A percentile compares a stretch with the other conserved stretches of the same genome.
phyloP scores from a whole-genome alignment of 2,797 vertebrate species.

The Gallinago nigripennis region DNA sequence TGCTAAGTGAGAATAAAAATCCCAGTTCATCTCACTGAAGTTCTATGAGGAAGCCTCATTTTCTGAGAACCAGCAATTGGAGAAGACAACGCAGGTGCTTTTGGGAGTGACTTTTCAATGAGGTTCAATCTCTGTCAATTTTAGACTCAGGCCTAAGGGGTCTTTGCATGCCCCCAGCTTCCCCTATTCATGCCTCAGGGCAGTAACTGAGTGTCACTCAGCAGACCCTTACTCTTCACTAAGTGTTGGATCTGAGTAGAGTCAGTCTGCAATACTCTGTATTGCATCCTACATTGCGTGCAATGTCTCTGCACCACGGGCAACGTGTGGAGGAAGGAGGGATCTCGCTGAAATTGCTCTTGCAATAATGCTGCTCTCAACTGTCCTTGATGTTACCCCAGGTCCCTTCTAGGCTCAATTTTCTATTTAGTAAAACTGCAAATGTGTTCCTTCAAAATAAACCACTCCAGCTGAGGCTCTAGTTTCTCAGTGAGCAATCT shows the following conservation, averaged over 20 bases:
- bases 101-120: neutral
- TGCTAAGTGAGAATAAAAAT: neutral
- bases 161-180: neutral
- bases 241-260: neutral
- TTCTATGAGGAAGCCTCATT: neutral
- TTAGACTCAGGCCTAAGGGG: neutral
- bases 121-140: neutral
- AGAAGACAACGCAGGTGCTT: neutral
- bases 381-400: neutral
- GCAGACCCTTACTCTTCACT: neutral
- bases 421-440: neutral
- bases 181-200: neutral
- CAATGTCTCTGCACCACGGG: neutral
- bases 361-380: neutral
- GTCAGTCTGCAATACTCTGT: neutral
- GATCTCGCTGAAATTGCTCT: neutral
- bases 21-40: neutral
- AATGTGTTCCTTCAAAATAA: neutral
- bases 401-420: neutral
- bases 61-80: neutral
- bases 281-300: neutral
- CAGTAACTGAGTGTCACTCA: neutral
- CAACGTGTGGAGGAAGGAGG: accelerated
- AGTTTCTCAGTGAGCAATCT: neutral
- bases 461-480: neutral